Evolutionary conservation across 2,888 invertebrate genomes (phyloP).

Genomic region (Sicus ferrugineus): DNA sequence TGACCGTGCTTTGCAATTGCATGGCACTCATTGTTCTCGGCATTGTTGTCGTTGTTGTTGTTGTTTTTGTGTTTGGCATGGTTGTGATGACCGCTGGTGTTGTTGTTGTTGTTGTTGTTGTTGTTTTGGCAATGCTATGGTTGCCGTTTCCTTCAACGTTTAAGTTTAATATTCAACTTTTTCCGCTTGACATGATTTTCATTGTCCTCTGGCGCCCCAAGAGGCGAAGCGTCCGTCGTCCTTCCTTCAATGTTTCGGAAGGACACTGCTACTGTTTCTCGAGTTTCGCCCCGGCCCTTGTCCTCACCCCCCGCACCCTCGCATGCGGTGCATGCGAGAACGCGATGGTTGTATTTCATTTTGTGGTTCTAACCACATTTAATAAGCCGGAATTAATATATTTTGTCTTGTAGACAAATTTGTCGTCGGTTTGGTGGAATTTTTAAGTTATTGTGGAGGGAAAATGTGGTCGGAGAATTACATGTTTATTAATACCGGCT

Average conservation of each 20-base stretch:
- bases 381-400: constrained; percentile 18
- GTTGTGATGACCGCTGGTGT: constrained; percentile 27
- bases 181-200: constrained; percentile 60
- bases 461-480: too few relatives aligned
- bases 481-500: too few relatives aligned
- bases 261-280: background rate
- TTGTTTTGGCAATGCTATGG: constrained; percentile 31
- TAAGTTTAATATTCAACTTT: constrained; percentile 63
- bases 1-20: constrained; percentile 23
- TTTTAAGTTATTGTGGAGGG: too few relatives aligned
- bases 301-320: background rate
- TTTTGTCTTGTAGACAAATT: constrained; percentile 11
- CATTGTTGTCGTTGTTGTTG: constrained; percentile 20
- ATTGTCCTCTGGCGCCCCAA: constrained; percentile 49
- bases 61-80: constrained; percentile 27
- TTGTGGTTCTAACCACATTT: constrained; percentile 2
- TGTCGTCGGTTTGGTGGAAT: constrained; percentile 7
- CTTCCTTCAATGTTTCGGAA: background rate
- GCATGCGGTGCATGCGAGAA: too few relatives aligned
- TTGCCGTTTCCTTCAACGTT: constrained; percentile 57
- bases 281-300: background rate
- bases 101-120: constrained; percentile 44
- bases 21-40: constrained; percentile 22
- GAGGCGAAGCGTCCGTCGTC: background rate
- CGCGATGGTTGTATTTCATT: background rate